Percentiles rank a stretch among this genome's conserved stretches.
These are phyloP conservation scores for Pseudopodoces humilis DNA, from an alignment of 2,113 vertebrate species.

Conservation along the genomic window DNA sequence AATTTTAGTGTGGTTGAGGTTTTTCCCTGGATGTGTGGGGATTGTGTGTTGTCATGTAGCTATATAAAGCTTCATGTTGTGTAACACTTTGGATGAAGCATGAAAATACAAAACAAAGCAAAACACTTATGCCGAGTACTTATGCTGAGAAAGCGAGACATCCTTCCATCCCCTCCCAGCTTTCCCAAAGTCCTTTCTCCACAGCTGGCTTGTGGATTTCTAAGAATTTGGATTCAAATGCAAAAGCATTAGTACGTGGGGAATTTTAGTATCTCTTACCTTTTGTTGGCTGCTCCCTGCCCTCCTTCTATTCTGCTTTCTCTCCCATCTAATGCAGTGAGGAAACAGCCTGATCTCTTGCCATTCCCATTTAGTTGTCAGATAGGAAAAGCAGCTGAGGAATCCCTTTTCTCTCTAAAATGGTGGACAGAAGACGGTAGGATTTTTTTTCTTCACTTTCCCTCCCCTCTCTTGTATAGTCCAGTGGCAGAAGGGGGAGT, in stretches of 20 bases:
- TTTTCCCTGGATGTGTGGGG: background rate
- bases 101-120: constrained; percentile 7
- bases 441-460: background rate
- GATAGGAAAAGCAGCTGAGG: background rate
- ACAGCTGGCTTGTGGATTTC: background rate
- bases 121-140: background rate
- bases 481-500: constrained; percentile 40
- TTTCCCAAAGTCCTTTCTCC: constrained; percentile 1
- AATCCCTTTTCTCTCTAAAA: constrained; percentile 31
- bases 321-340: background rate
- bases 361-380: constrained; percentile 5
- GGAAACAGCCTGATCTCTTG: background rate
- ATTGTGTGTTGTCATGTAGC: background rate
- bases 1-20: background rate
- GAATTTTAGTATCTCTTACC: constrained; percentile 38
- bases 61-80: constrained; percentile 16
- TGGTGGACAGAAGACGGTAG: background rate
- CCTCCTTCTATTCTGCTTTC: constrained; percentile 16
- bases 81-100: constrained; percentile 18
- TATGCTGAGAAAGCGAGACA: background rate
- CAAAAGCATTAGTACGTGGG: background rate
- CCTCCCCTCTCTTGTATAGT: background rate
- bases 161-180: background rate
- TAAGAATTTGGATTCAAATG: background rate
- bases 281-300: constrained; percentile 25